Evolutionary conservation across 64 coral and sea anemone species (phyloP).

Genomic region (Pocillopora verrucosa): DNA sequence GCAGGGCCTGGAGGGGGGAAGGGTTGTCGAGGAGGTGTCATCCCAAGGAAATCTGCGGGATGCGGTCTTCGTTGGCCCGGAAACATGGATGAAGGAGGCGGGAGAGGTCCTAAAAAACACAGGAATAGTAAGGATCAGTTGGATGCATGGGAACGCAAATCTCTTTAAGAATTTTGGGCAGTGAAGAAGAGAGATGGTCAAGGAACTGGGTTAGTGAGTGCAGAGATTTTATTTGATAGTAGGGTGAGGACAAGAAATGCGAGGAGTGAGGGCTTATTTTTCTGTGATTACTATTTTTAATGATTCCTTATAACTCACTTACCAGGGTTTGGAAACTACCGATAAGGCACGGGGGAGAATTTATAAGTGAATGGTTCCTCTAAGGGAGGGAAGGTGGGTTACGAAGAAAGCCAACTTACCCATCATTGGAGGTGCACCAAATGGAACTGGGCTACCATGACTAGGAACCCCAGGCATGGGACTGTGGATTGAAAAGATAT

Average conservation of each 20-base stretch:
- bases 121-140: background rate
- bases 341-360: background rate
- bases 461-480: slow-evolving; percentile 20
- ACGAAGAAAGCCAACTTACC: background rate
- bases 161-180: no score
- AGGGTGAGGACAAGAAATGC: no score
- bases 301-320: no score
- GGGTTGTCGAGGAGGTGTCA: slow-evolving; percentile 18
- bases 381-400: background rate
- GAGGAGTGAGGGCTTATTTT: no score
- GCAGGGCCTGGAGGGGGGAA: slow-evolving; percentile 7
- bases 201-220: no score
- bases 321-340: background rate
- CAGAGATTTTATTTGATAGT: no score
- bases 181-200: no score
- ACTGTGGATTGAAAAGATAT: background rate
- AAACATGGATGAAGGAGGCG: slow-evolving; percentile 21
- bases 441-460: slow-evolving; percentile 34
- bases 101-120: background rate
- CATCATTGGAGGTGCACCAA: slow-evolving; percentile 27
- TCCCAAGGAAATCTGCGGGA: slow-evolving; percentile 16
- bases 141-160: no score
- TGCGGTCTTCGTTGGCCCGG: slow-evolving; percentile 18
- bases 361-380: background rate
- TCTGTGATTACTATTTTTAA: no score